A percentile compares a stretch with the other conserved stretches of the same genome.
These are phyloP conservation scores for Drosophila pseudoananassae DNA, from an alignment of 1,140 invertebrate species.

Conservation along the genomic window DNA sequence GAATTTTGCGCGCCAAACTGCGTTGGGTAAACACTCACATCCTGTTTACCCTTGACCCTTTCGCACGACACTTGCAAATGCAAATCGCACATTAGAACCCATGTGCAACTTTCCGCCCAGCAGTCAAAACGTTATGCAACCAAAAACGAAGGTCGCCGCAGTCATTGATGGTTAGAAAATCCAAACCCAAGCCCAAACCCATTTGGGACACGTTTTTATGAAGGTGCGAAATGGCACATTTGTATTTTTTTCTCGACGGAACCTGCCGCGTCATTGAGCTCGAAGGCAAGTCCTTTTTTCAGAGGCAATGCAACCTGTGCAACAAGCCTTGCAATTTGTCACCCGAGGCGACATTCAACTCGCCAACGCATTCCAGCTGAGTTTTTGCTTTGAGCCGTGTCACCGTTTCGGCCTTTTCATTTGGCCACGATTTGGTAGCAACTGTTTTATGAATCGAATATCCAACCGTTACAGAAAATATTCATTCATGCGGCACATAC, in stretches of 20 bases:
- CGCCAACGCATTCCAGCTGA: constrained; percentile 61
- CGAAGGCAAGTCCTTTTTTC: constrained; percentile 20
- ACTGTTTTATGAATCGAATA: constrained; percentile 35
- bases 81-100: constrained; percentile 73
- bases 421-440: constrained; percentile 36
- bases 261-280: constrained; percentile 77
- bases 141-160: constrained; percentile 42
- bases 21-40: constrained; percentile 66
- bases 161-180: constrained; percentile 28
- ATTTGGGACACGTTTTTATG: constrained; percentile 70
- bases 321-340: constrained; percentile 70
- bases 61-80: constrained; percentile 57
- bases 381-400: constrained; percentile 55
- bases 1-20: constrained; percentile 71
- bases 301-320: constrained; percentile 43
- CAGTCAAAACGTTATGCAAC: constrained; percentile 61
- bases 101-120: constrained; percentile 49
- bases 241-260: constrained; percentile 42
- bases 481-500: constrained; percentile 49
- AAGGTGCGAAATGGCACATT: constrained; percentile 80
- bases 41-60: constrained; percentile 69
- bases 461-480: constrained; percentile 42
- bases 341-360: constrained; percentile 77
- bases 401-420: constrained; percentile 35
- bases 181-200: constrained; percentile 23